Percentiles rank a stretch among this genome's conserved stretches.
These are phyloP conservation scores for Penaeus vannamei DNA, from an alignment of 1,140 invertebrate genomes.

Conservation along the genomic window DNA sequence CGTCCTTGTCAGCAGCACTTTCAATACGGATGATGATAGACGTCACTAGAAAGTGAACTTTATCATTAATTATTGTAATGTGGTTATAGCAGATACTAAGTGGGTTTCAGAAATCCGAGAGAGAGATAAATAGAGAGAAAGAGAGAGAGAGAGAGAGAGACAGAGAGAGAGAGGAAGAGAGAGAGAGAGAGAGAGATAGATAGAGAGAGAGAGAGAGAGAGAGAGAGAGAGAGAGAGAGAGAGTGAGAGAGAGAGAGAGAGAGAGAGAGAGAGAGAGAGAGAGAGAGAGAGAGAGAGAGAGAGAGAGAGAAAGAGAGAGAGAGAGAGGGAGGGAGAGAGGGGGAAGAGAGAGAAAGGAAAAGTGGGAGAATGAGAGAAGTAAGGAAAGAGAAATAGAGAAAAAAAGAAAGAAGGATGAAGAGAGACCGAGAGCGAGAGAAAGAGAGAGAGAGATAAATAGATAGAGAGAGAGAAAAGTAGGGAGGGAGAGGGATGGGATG, in stretches of 20 bases:
- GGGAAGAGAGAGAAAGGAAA: not conserved
- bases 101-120: not conserved
- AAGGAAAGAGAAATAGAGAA: not conserved
- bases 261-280: not conserved
- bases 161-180: not conserved
- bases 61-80: not conserved
- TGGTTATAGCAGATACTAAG: not conserved
- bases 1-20: no score
- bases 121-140: slow-evolving; percentile 1
- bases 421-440: not conserved
- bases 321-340: not conserved
- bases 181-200: not conserved
- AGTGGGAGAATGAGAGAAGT: not conserved
- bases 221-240: not conserved
- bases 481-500: not conserved
- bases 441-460: not conserved
- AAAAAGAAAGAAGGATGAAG: not conserved
- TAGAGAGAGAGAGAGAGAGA: slow-evolving; percentile 2
- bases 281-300: not conserved
- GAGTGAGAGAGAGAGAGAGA: not conserved
- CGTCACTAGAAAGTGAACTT: not conserved
- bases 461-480: not conserved
- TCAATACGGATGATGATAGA: no score
- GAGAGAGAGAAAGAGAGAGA: slow-evolving; percentile 3
- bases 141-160: not conserved